Base-by-base conservation (phyloP, 2,113 vertebrate species). In the Chaetops frenatus region DNA sequence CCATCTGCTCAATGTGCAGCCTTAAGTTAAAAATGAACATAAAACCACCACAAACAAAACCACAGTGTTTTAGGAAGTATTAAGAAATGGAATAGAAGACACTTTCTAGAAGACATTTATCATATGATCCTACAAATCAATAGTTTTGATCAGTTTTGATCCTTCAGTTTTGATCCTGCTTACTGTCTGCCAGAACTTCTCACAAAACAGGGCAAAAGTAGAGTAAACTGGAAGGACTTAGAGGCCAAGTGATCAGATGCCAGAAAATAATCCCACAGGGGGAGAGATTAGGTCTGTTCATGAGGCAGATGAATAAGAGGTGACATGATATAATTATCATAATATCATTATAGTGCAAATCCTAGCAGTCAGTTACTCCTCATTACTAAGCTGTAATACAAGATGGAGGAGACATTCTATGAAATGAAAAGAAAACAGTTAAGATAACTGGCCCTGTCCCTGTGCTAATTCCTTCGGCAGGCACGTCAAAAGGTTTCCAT, bases 1-100 rank as follows among this genome's bases (percentile, higher is more conserved):
- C 84, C 86, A 89, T 95, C 83, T 95, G 83, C 53, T 95, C 92
- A 57, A 25, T 69, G 57, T 65, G 73, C 57, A 89, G 40, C 44
- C 0, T 0, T 66, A 81, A 92, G 40, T 89, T 81, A 89, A 89
- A 95, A 92, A 83, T 45, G 16, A 86, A 89, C 90, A 91, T 78
- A 86, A 96, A 94, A 5, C 22, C 47, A 61, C 0, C 25, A 65
- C 0, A 42, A 91, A 31, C 40, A 67, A 87, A 84, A 10, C 3
- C 60, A 42, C 50, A 38, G 36, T 74, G 40, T 48, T 85, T 88
- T 72, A 61, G 45, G 53, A 87, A 69, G 45, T 79, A 65, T 60
- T 85, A 72, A 71, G 23, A 81, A 44, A 71, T 56, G 42, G 36
- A 73, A 78, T 15, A 71, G 73, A 89, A 81, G 70, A 53, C 45